Evolutionary conservation across 2,797 vertebrate species (phyloP).

Genomic region (Sparidentex hasta): DNA sequence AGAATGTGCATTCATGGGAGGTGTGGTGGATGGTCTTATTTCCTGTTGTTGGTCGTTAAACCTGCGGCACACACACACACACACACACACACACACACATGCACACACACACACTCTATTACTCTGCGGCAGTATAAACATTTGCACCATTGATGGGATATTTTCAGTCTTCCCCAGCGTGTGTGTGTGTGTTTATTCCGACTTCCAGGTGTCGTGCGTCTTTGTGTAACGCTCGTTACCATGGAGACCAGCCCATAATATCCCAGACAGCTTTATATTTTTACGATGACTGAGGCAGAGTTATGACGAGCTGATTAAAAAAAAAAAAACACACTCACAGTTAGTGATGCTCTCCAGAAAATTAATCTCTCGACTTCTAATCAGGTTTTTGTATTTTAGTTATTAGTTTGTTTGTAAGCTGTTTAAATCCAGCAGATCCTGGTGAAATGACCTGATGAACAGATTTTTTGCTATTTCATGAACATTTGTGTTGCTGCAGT

Average conservation of each 20-base stretch:
- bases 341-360: not conserved
- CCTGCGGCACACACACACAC: constrained; percentile 39
- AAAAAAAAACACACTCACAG: no score
- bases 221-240: constrained; percentile 25
- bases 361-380: not conserved
- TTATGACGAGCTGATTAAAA: constrained; percentile 67
- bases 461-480: not conserved
- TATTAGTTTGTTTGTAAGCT: not conserved
- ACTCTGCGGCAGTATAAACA: not conserved
- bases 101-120: constrained; percentile 6
- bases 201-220: constrained; percentile 5
- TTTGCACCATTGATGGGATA: not conserved
- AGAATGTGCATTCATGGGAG: constrained; percentile 40
- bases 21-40: constrained; percentile 27
- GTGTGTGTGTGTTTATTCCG: not conserved
- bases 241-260: constrained; percentile 50
- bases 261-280: constrained; percentile 66
- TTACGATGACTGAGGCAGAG: constrained; percentile 53
- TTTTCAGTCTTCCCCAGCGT: not conserved
- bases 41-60: constrained; percentile 64
- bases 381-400: not conserved
- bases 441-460: not conserved
- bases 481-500: not conserved
- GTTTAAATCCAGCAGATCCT: not conserved
- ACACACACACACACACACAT: constrained; percentile 21